A percentile compares a stretch with the other conserved stretches of the same genome.
These are phyloP conservation scores for Phaonia tiefii DNA, from an alignment of 2,888 invertebrate genomes.

Conservation along the genomic window DNA sequence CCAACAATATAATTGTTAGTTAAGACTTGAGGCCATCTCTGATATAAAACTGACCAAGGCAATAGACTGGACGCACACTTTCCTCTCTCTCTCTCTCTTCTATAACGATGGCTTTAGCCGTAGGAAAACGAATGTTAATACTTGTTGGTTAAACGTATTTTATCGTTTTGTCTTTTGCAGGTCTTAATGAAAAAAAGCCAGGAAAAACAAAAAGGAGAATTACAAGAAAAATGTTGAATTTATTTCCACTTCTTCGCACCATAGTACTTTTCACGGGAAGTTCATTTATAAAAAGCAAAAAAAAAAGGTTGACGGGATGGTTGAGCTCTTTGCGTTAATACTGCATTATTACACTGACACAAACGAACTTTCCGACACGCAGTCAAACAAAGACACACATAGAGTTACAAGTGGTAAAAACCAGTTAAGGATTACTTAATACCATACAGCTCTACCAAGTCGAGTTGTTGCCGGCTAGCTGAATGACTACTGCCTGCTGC, in stretches of 20 bases:
- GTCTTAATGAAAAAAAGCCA: too few species aligned
- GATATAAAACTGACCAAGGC: slow-evolving; percentile 41
- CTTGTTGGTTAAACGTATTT: not conserved
- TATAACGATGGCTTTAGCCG: not conserved
- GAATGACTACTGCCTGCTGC: slow-evolving; percentile 2
- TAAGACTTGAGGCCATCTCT: slow-evolving; percentile 45
- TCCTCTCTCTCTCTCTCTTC: not conserved
- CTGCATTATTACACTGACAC: slow-evolving; percentile 26
- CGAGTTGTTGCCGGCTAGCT: not conserved
- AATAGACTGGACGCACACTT: slow-evolving; percentile 1
- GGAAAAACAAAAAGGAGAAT: too few species aligned
- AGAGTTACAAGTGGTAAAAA: slow-evolving; percentile 36
- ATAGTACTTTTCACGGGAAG: not conserved
- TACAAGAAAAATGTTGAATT: slow-evolving; percentile 3
- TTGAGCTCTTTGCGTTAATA: slow-evolving; percentile 23
- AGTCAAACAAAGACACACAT: slow-evolving; percentile 10
- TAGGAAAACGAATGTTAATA: slow-evolving; percentile 14
- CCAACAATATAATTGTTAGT: slow-evolving; percentile 25
- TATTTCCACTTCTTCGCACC: slow-evolving; percentile 6
- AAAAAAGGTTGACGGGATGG: not conserved
- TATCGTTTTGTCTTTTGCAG: not conserved
- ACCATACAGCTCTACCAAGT: slow-evolving; percentile 24
- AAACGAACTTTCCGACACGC: slow-evolving; percentile 1
- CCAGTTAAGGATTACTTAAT: slow-evolving; percentile 66
- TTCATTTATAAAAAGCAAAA: not conserved